phyloP scores from a whole-genome alignment of 2,797 vertebrate species.

The Molothrus ater region DNA sequence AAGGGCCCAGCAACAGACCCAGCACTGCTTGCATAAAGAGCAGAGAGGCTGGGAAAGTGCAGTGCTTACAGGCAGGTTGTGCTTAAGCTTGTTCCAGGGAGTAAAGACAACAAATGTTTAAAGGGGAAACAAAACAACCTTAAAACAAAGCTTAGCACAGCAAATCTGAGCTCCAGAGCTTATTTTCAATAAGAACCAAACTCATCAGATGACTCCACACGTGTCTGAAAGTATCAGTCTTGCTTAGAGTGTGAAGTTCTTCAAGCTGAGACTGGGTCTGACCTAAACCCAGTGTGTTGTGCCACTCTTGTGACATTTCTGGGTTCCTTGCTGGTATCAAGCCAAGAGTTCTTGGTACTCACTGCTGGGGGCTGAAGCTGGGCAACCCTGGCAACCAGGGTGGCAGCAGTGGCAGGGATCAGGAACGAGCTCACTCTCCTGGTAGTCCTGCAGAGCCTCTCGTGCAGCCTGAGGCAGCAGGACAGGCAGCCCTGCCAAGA shows the following conservation, averaged over 20 bases:
- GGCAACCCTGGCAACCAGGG: slow-evolving; percentile 16
- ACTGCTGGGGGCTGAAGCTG: neutral
- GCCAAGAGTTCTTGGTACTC: neutral
- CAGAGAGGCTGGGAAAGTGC: neutral
- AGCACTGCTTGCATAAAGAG: neutral
- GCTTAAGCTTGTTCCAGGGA: neutral
- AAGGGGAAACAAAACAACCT: neutral
- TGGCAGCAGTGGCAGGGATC: slow-evolving; percentile 67
- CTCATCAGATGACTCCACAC: neutral
- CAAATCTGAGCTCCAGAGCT: neutral
- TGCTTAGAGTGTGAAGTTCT: neutral
- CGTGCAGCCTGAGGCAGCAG: slow-evolving; percentile 76
- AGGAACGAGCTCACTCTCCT: fast-evolving
- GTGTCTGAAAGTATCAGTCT: neutral
- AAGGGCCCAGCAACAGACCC: neutral
- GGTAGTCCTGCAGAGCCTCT: slow-evolving; percentile 68
- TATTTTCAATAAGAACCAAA: neutral
- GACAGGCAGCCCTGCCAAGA: slow-evolving; percentile 69
- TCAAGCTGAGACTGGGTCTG: neutral
- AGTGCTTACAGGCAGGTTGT: neutral
- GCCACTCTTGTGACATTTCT: neutral
- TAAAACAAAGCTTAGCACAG: neutral
- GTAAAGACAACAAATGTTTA: neutral
- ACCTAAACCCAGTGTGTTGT: neutral
- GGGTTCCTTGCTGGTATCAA: neutral